Percentiles rank a stretch among this genome's conserved stretches.
Conservation (phyloP, 2,888 invertebrate genomes). For the Clunio marinus region DNA sequence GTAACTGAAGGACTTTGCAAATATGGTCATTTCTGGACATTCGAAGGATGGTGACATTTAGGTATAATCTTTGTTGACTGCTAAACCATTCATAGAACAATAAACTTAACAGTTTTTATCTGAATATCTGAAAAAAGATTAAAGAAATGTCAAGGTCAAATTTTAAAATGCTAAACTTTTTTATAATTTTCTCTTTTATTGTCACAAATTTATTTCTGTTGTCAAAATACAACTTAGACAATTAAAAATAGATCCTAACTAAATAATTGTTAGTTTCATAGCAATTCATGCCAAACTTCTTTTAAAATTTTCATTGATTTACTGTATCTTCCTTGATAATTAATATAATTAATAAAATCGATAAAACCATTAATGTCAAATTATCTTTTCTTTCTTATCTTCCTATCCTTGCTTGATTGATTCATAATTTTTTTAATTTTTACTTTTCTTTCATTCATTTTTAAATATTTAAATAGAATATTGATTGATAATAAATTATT, state of each 20-base stretch:
- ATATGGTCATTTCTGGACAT: background rate
- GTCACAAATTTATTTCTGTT: slow-evolving; percentile 15
- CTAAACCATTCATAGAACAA: slow-evolving; percentile 10
- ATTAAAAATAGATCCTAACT: slow-evolving; percentile 5
- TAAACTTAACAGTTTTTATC: background rate
- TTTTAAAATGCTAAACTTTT: background rate
- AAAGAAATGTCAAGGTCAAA: background rate
- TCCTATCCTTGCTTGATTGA: no score
- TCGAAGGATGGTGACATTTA: background rate
- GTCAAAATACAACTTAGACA: slow-evolving; percentile 5
- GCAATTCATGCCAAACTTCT: no score
- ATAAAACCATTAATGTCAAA: no score
- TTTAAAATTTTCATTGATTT: no score
- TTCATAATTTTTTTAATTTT: no score
- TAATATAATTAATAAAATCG: no score
- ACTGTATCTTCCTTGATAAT: no score
- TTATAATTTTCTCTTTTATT: background rate
- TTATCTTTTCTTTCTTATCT: no score
- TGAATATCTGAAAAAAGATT: background rate
- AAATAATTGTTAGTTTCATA: no score
- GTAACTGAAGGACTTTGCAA: background rate
- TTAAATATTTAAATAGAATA: no score
- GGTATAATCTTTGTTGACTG: background rate
- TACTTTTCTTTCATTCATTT: no score
- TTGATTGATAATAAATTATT: no score